phyloP scores from a whole-genome alignment of 2,888 invertebrate species.

The Papilio gigon region DNA sequence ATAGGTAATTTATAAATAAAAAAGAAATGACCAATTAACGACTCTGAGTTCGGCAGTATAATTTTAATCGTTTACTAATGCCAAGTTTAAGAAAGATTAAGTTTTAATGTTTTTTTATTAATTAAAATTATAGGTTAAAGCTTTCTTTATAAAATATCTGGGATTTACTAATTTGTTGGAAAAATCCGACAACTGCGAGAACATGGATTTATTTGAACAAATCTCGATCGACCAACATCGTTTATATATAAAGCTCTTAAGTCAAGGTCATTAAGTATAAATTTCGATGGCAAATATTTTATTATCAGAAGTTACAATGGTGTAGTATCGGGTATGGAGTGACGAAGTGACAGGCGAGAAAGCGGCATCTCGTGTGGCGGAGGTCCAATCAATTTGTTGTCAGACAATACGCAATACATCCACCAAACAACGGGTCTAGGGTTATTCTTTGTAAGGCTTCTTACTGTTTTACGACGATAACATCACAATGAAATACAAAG shows the following conservation, averaged over 20 bases:
- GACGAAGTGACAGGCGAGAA: conserved; percentile 73
- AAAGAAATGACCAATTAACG: too few species aligned
- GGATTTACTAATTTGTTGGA: not conserved
- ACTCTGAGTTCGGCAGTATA: too few species aligned
- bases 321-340: conserved; percentile 59
- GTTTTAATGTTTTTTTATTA: too few species aligned
- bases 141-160: not conserved
- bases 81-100: too few species aligned
- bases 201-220: conserved; percentile 6
- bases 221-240: not conserved
- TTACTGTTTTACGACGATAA: too few species aligned
- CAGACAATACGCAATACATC: conserved; percentile 77
- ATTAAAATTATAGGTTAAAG: not conserved
- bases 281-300: conserved; percentile 37
- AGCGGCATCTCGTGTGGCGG: conserved; percentile 72
- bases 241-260: conserved; percentile 37
- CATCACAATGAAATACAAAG: too few species aligned
- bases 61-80: too few species aligned
- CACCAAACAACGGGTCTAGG: conserved; percentile 64
- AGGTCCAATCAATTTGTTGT: conserved; percentile 78
- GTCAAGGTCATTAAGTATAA: conserved; percentile 43
- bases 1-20: too few species aligned
- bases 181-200: conserved; percentile 18
- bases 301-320: conserved; percentile 12
- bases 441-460: conserved; percentile 54